Evolutionary conservation across 1,140 invertebrate genomes (phyloP).

Genomic region (Pygmarrhopalites habei): DNA sequence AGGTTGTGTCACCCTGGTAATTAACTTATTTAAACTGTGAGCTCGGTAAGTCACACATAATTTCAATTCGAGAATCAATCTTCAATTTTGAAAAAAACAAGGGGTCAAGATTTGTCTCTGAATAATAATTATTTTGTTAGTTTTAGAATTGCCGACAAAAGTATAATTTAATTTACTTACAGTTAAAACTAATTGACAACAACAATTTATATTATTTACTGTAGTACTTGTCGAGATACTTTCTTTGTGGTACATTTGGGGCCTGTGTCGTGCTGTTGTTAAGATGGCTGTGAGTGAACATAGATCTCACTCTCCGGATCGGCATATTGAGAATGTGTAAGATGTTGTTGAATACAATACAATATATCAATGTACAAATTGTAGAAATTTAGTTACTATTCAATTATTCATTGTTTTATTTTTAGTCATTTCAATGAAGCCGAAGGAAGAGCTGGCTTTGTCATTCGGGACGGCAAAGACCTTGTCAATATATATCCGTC

Average conservation of each 20-base stretch:
- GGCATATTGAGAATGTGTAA: constrained; percentile 19
- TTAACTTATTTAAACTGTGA: too few relatives aligned
- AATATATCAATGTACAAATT: not conserved
- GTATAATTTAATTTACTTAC: too few relatives aligned
- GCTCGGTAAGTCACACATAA: too few relatives aligned
- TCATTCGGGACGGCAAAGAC: constrained; percentile 18
- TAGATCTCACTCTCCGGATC: constrained; percentile 9
- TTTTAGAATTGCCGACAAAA: too few relatives aligned
- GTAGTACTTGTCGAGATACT: too few relatives aligned
- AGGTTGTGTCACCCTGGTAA: too few relatives aligned
- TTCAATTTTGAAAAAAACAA: too few relatives aligned
- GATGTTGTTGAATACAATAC: not conserved
- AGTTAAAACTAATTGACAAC: too few relatives aligned
- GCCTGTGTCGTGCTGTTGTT: not conserved
- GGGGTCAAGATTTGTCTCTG: too few relatives aligned
- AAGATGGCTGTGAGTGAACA: not conserved
- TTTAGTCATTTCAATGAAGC: constrained; percentile 34
- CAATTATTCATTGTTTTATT: constrained; percentile 5
- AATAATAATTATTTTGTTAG: too few relatives aligned
- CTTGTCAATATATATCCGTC: constrained; percentile 20
- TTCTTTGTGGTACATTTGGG: constrained; percentile 6
- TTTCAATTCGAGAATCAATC: too few relatives aligned
- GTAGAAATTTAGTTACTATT: not conserved
- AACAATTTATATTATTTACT: too few relatives aligned
- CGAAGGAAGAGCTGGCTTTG: constrained; percentile 26